Base-by-base conservation (phyloP, 2,113 vertebrate genomes). In the Syngnathus typhle region DNA sequence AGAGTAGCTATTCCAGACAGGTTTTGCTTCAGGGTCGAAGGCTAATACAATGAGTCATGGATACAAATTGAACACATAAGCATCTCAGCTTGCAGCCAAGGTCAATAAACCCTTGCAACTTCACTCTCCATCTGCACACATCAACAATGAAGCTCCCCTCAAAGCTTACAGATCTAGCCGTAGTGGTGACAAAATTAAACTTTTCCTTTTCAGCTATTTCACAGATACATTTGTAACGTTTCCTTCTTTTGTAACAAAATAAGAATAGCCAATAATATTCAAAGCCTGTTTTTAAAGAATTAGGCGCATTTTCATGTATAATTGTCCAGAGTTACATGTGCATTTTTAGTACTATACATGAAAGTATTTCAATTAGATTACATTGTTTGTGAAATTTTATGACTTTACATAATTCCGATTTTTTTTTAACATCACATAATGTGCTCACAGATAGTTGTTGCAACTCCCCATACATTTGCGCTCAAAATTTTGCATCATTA, bases 21-120 rank as follows among this genome's bases (percentile, higher is more conserved):
- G 36, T 19, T 39, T n/a, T 37, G 36, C 37, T 39, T 36, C 58
- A 39, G 58, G 58, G 58, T 60, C 18, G 36, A 38, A 59, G 56
- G 56, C 51, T 23, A 54, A 54, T 23, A 54, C 51, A 54, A 54
- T 54, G 51, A 54, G n/a, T 59, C 56, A 59, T 59, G 56, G 32
- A 37, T 59, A 36, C 36, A 59, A 37, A 19, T 59, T 38, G 56
- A 59, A 36, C 32, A 59, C 56, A 38, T 13, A 18, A 59, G 51
- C 51, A 54, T 54, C 51, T 54, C 9, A 23, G 51, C 51, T 54
- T 54, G n/a, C 51, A 23, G 56, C 56, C 56, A 59, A 59, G 32
- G 56, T 59, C 56, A 58, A 58, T 58, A 16, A 58, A 54, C n/a
- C n/a, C 51, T 52, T 54, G n/a, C n/a, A 23, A 54, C 51, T 23